Conservation (phyloP, 2,113 vertebrate species). For the Melanostigma gelatinosum region DNA sequence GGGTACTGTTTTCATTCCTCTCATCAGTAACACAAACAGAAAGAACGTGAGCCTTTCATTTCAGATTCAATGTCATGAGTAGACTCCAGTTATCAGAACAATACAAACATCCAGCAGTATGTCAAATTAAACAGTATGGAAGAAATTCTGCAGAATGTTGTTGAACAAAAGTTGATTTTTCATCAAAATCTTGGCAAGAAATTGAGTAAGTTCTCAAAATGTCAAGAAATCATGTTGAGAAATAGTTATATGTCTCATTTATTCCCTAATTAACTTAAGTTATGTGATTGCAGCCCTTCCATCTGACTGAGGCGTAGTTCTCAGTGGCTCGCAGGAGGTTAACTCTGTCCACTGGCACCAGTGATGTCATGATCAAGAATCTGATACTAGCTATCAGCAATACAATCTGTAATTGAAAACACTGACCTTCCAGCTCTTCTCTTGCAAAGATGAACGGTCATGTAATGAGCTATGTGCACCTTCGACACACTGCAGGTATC, state of each 20-base stretch:
- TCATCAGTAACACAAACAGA: no score
- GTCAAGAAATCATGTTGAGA: background rate
- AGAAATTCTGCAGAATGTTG: no score
- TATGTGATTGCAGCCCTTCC: constrained; percentile 7
- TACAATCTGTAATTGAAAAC: constrained; percentile 83
- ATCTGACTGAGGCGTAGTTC: constrained; percentile 30
- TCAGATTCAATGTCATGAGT: no score
- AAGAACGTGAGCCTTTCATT: no score
- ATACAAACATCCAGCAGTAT: no score
- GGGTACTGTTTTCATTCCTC: no score
- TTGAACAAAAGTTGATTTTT: no score
- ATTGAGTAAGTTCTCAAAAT: no score
- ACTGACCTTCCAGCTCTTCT: constrained; percentile 74
- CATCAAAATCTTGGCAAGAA: no score
- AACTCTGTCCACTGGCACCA: constrained; percentile 59
- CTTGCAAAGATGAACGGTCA: constrained; percentile 59
- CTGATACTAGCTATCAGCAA: constrained; percentile 76
- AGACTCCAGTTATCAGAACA: no score
- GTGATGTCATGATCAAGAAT: constrained; percentile 72
- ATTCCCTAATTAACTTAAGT: background rate
- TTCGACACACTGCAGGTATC: background rate
- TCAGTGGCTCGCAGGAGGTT: constrained; percentile 56
- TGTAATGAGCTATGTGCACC: constrained; percentile 38
- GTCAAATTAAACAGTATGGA: no score
- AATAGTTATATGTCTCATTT: background rate